Base-by-base conservation (phyloP, 2,888 invertebrate genomes). In the Amphipoea oculea region DNA sequence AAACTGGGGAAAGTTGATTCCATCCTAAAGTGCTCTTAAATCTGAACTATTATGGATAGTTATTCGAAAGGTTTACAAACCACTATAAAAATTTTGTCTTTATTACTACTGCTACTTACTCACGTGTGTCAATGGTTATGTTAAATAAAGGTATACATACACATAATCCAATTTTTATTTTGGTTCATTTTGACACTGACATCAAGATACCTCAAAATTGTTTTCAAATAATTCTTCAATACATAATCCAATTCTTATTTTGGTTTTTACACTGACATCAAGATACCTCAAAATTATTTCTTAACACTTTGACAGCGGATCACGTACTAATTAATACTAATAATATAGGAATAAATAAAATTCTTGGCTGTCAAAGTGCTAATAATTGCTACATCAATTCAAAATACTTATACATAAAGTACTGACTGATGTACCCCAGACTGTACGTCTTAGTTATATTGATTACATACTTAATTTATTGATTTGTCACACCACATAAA, bases 1-100 rank as follows among this genome's bases (percentile, higher is more conserved):
- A 94, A 95, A 94, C 94, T 94, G 94, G 93, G 91, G 89, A 94
- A 95, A 93, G 94, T 92, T 96, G 95, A 96, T 95, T 96, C 96
- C 96, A 96, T 96, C 96, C 96, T 95, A 91, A 96, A 96, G 96
- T 96, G 96, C 96, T 96, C 96, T 96, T 96, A 96, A 94, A 94
- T 94, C 95, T 94, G 93, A 95, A 94, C 93, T 95, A 95, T 95
- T 95, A 94, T 93, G 92, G 87, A 93, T 95, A 94, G 90, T 89
- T 91, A 91, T 93, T 93, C 90, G 90, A 90, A 93, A 91, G 90
- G 92, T 94, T 93, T 91, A 89, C 87, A 92, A 89, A 86, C 86
- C 89, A 89, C 83, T 89, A 88, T 88, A 85, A 89, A 86, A 89
- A 88, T 91, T 90, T 92, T 91, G 89, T 92, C 89, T 89, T 90